These are phyloP conservation scores for Heterochromis multidens DNA, from an alignment of 2,113 vertebrate genomes.

Conservation along the genomic window DNA sequence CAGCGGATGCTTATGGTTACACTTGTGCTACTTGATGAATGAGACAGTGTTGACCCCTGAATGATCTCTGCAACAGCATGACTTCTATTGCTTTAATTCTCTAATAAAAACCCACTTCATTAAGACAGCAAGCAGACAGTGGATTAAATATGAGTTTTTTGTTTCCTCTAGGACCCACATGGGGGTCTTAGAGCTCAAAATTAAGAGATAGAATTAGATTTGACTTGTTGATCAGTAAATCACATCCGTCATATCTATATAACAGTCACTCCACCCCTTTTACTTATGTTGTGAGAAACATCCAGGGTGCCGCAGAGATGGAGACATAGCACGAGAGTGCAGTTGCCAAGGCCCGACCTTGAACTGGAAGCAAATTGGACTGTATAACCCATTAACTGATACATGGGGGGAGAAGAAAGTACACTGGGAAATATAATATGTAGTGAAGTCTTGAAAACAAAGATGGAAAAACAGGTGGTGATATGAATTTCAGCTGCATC, in stretches of 20 bases:
- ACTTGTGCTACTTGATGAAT: not conserved
- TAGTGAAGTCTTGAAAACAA: conserved; percentile 17
- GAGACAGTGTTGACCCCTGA: conserved; percentile 5
- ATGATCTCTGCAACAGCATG: not conserved
- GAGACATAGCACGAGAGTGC: conserved; percentile 7
- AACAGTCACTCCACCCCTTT: not conserved
- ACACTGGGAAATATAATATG: conserved; percentile 17
- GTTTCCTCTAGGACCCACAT: conserved; percentile 24
- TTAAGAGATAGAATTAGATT: not conserved
- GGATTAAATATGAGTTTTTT: not conserved
- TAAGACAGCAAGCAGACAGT: not conserved
- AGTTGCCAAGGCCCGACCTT: conserved; percentile 43
- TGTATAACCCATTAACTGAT: conserved; percentile 2
- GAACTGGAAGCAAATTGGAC: conserved; percentile 21
- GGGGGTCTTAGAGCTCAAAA: conserved; percentile 25
- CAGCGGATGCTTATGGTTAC: conserved; percentile 5
- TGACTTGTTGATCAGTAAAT: not conserved
- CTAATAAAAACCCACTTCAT: not conserved
- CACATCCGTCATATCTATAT: conserved; percentile 1
- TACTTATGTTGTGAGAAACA: conserved; percentile 28
- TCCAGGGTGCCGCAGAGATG: conserved; percentile 9
- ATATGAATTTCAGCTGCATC: not conserved
- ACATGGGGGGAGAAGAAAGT: not conserved
- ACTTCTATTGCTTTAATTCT: not conserved
- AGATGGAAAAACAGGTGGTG: conserved; percentile 35